Evolutionary conservation across 2,888 invertebrate species (phyloP).

Genomic region (Melipona beecheii): DNA sequence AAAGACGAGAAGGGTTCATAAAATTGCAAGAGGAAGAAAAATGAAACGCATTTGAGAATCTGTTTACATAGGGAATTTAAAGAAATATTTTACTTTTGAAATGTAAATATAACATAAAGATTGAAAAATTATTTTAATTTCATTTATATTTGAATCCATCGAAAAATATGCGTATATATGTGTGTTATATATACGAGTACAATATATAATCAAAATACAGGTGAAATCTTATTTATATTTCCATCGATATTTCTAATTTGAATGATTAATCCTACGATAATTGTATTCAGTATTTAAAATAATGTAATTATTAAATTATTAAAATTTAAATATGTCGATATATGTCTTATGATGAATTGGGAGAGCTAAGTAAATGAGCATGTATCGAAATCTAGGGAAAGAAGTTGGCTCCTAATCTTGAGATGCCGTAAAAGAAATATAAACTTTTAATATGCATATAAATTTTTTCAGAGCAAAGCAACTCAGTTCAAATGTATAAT

Average conservation of each 20-base stretch:
- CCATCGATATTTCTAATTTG: not conserved
- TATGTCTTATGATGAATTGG: not conserved
- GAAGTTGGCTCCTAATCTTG: not conserved
- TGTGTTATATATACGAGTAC: not conserved
- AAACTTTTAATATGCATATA: not conserved
- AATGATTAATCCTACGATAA: not conserved
- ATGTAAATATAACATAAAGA: not conserved
- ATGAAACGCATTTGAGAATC: not conserved
- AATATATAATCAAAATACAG: not conserved
- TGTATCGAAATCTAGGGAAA: not conserved
- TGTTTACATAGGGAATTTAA: not conserved
- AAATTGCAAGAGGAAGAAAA: not conserved
- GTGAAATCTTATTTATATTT: not conserved
- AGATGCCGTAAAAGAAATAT: not conserved
- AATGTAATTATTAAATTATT: not conserved
- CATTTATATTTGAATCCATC: not conserved
- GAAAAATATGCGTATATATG: not conserved
- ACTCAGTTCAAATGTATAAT: not conserved
- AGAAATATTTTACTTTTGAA: too few relatives aligned
- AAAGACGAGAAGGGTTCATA: too few relatives aligned
- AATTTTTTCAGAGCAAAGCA: not conserved
- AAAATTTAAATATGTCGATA: not conserved
- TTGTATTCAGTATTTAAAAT: not conserved
- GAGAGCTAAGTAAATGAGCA: not conserved
- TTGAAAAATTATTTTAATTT: not conserved